These are phyloP conservation scores for Enteromius treurensis DNA, from an alignment of 2,797 vertebrate genomes.

Conservation along the genomic window DNA sequence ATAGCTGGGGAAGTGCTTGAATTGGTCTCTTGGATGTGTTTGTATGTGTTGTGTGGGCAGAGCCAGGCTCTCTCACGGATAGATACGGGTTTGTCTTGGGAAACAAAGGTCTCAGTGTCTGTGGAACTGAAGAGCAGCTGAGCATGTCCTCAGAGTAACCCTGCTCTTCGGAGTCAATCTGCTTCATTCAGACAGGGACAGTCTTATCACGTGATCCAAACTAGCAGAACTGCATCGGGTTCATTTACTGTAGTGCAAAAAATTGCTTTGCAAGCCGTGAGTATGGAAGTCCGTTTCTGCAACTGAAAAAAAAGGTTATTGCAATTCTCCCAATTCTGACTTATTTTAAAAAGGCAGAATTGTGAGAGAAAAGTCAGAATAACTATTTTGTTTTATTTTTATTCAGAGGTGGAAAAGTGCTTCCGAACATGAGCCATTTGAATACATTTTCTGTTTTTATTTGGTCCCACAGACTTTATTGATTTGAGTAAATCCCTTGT, in stretches of 20 bases:
- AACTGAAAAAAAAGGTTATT: too few relatives aligned
- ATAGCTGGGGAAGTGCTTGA: background rate
- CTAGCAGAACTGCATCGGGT: background rate
- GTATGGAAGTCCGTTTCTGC: too few relatives aligned
- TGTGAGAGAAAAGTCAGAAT: too few relatives aligned
- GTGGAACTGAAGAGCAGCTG: slow-evolving; percentile 10
- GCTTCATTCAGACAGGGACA: background rate
- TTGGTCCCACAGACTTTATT: too few relatives aligned
- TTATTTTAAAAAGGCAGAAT: too few relatives aligned
- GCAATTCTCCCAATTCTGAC: too few relatives aligned
- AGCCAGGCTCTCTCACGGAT: background rate
- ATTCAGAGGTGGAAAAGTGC: too few relatives aligned
- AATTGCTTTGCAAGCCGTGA: background rate
- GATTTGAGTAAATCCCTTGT: too few relatives aligned
- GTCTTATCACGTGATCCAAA: background rate
- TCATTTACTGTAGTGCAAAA: background rate
- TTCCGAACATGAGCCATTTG: background rate
- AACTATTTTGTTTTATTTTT: too few relatives aligned
- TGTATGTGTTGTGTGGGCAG: slow-evolving; percentile 20
- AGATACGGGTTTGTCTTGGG: slow-evolving; percentile 29
- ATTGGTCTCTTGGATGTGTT: background rate
- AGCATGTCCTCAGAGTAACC: slow-evolving; percentile 18
- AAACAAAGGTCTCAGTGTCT: slow-evolving; percentile 43
- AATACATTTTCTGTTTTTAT: background rate
- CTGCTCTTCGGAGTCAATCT: background rate